Percentiles rank a stretch among this genome's conserved stretches.
Evolutionary conservation across 1,140 invertebrate genomes (phyloP).

Genomic region (Brachystomella parvula): DNA sequence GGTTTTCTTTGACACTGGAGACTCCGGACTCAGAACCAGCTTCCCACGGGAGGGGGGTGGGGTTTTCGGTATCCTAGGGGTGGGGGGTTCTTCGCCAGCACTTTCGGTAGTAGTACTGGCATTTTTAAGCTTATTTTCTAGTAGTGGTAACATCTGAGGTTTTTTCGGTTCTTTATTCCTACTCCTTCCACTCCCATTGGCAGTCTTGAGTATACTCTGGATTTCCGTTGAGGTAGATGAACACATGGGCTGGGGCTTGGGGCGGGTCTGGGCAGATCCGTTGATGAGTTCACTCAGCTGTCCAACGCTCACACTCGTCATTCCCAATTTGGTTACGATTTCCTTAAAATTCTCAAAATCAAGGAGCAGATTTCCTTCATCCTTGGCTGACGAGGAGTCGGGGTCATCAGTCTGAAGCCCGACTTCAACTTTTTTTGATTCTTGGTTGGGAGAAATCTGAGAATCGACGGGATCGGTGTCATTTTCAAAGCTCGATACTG

Average conservation of each 20-base stretch:
- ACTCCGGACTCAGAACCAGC: not conserved
- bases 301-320: not conserved
- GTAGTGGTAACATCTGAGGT: constrained; percentile 4
- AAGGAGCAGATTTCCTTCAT: not conserved
- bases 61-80: not conserved
- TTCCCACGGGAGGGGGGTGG: not conserved
- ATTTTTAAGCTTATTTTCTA: not conserved
- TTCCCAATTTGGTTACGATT: not conserved
- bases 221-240: not conserved
- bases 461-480: not conserved
- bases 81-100: not conserved
- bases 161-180: not conserved
- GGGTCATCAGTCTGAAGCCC: not conserved
- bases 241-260: not conserved
- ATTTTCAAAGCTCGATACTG: not conserved
- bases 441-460: not conserved
- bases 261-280: constrained; percentile 1
- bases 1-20: not conserved
- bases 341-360: constrained; percentile 2
- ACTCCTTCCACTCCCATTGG: not conserved
- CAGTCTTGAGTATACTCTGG: not conserved
- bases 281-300: not conserved
- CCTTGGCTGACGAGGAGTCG: not conserved
- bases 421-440: not conserved
- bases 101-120: not conserved